Evolutionary conservation across 2,113 vertebrate species (phyloP).

Genomic region (Gadus macrocephalus): DNA sequence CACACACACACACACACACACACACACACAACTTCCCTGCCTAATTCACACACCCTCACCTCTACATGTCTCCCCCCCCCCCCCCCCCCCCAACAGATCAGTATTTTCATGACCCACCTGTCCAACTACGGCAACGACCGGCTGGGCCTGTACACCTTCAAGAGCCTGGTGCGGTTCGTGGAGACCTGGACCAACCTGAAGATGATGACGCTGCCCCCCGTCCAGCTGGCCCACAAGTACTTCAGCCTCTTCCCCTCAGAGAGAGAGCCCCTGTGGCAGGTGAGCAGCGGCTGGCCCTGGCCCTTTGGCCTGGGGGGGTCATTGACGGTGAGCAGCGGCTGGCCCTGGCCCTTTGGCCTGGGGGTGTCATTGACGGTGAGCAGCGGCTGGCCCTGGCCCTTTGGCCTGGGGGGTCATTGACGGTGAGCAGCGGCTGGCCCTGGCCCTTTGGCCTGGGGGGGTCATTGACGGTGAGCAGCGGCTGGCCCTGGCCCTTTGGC

Average conservation of each 20-base stretch:
- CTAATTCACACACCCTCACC: no score
- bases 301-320: no score
- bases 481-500: no score
- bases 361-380: constrained; percentile 75
- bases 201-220: constrained; percentile 88
- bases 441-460: no score
- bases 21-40: no score
- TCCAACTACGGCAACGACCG: constrained; percentile 97
- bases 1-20: no score
- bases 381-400: no score
- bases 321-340: neutral
- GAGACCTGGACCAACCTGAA: constrained; percentile 93
- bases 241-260: constrained; percentile 97
- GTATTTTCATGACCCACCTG: constrained; percentile 98
- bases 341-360: no score
- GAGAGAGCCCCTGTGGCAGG: constrained; percentile 97
- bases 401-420: no score
- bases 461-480: no score
- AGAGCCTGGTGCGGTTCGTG: constrained; percentile 88
- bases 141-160: constrained; percentile 94
- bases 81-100: constrained; percentile 74
- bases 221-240: constrained; percentile 93
- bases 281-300: constrained; percentile 30
- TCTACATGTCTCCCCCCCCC: neutral
- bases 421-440: constrained; percentile 60